Conservation (phyloP, 2,113 vertebrate species). For the Mugil cephalus region DNA sequence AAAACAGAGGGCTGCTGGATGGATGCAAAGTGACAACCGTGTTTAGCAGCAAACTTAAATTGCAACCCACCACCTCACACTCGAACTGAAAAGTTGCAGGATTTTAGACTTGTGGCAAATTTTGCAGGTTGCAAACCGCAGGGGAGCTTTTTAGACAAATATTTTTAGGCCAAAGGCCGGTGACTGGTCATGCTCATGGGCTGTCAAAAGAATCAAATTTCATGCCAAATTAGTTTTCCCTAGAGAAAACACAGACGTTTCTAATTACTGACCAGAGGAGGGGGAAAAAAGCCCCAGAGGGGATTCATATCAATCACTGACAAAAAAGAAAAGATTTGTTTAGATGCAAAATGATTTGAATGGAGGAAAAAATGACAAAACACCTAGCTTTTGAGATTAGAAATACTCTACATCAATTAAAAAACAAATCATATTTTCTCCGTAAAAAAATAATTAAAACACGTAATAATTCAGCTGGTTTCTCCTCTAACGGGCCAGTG, state of each 20-base stretch:
- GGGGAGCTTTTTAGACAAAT: neutral
- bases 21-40: neutral
- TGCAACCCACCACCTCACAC: too few species aligned
- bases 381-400: neutral
- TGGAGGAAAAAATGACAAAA: neutral
- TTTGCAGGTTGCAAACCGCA: neutral
- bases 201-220: neutral
- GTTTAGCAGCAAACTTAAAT: too few species aligned
- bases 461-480: too few species aligned
- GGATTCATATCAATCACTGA: neutral
- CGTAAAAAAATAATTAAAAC: too few species aligned
- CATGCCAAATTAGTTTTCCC: neutral
- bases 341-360: neutral
- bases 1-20: neutral
- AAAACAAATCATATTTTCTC: too few species aligned
- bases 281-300: neutral
- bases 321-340: too few species aligned
- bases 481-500: too few species aligned
- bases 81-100: too few species aligned
- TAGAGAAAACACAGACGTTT: neutral
- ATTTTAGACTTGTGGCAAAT: neutral
- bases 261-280: neutral
- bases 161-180: neutral
- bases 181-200: neutral
- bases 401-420: too few species aligned